Conservation (phyloP, 2,797 vertebrate species). For the Aphelocoma californica region DNA sequence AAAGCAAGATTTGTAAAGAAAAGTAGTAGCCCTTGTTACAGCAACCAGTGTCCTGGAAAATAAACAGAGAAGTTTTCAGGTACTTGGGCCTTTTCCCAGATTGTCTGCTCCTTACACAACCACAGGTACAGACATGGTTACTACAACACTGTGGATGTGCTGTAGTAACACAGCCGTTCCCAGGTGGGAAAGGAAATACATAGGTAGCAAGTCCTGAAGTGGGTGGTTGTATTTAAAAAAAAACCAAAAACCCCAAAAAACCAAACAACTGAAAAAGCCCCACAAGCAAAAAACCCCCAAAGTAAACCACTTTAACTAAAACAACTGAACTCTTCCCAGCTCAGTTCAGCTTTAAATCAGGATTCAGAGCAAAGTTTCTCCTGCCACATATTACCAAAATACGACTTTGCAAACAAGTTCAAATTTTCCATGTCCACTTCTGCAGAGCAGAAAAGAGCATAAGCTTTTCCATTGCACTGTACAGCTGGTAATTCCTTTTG, state of each 20-base stretch:
- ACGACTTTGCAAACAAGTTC: background rate
- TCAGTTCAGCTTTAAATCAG: background rate
- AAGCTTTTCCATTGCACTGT: background rate
- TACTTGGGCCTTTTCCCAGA: background rate
- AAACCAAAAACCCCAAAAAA: background rate
- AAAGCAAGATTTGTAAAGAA: background rate
- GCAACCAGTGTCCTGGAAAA: background rate
- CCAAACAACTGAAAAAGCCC: background rate
- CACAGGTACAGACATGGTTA: background rate
- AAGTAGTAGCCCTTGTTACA: background rate
- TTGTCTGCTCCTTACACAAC: background rate
- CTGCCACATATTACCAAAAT: fast-evolving
- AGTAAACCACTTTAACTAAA: background rate
- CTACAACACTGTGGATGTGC: background rate
- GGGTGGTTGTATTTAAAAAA: background rate
- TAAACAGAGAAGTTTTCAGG: background rate
- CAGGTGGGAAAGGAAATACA: background rate
- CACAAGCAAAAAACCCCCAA: background rate
- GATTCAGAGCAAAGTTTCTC: background rate
- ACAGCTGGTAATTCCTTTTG: background rate
- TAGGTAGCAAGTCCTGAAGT: background rate
- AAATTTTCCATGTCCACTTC: background rate
- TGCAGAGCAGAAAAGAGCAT: background rate
- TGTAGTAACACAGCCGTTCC: background rate
- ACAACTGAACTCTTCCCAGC: background rate